Conservation (phyloP, 2,888 invertebrate species). For the Acleris laterana region DNA sequence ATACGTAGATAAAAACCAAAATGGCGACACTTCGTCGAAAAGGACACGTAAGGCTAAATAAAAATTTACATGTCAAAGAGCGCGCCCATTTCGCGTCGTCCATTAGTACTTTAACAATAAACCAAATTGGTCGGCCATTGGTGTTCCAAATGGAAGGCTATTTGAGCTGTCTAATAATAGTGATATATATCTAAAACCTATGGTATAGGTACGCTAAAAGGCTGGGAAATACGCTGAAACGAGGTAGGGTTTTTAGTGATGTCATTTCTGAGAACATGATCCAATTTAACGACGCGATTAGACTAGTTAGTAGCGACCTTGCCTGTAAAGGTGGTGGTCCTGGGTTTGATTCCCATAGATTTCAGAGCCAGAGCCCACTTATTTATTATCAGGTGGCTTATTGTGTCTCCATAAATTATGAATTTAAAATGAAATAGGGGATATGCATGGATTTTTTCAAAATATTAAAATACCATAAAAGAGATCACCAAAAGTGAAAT, state of each 20-base stretch:
- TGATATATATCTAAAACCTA: not conserved
- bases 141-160: slow-evolving; percentile 15
- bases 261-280: too few relatives aligned
- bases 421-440: too few relatives aligned
- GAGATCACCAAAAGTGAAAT: too few relatives aligned
- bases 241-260: too few relatives aligned
- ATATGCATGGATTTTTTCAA: too few relatives aligned
- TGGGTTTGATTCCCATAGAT: too few relatives aligned
- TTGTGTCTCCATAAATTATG: too few relatives aligned
- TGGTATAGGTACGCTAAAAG: not conserved
- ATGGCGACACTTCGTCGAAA: slow-evolving; percentile 3
- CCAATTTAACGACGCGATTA: too few relatives aligned
- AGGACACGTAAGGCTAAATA: slow-evolving; percentile 11
- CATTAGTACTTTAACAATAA: slow-evolving; percentile 35
- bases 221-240: too few relatives aligned
- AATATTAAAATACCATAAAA: too few relatives aligned
- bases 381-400: too few relatives aligned
- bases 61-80: slow-evolving; percentile 32
- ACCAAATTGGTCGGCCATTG: slow-evolving; percentile 27
- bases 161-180: slow-evolving; percentile 26
- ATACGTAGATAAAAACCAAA: slow-evolving; percentile 10
- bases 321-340: not conserved
- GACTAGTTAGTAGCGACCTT: not conserved
- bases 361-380: too few relatives aligned
- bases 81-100: slow-evolving; percentile 8